Conservation (phyloP, 1,140 invertebrate species). For the Lordiphosa stackelbergi region DNA sequence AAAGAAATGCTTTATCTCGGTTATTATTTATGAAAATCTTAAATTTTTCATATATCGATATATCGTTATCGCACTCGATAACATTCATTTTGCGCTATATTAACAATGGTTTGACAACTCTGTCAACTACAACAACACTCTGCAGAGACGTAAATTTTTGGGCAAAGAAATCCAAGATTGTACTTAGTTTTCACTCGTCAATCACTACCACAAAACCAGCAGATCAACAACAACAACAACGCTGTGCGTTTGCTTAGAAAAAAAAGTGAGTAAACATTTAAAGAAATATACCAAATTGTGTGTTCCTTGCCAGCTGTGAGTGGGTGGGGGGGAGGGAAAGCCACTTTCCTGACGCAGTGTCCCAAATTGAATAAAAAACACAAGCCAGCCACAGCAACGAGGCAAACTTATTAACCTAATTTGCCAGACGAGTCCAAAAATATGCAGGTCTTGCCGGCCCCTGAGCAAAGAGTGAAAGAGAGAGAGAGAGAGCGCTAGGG, state of each 20-base stretch:
- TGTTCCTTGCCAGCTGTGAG: no score
- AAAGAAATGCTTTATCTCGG: no score
- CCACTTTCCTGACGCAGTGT: slow-evolving; percentile 4
- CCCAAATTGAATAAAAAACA: slow-evolving; percentile 1
- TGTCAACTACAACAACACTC: no score
- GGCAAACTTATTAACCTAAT: slow-evolving; percentile 4
- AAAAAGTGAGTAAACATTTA: background rate
- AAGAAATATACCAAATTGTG: no score
- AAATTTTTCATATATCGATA: no score
- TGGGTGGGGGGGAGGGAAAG: background rate
- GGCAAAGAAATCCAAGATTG: background rate
- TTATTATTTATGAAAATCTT: no score
- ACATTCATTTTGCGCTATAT: no score
- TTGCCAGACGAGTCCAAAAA: background rate
- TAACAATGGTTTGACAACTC: no score
- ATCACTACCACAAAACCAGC: background rate
- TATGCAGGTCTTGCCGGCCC: background rate
- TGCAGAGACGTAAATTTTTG: slow-evolving; percentile 1
- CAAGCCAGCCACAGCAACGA: background rate
- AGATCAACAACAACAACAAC: background rate
- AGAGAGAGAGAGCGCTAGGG: background rate
- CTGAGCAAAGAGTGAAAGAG: background rate
- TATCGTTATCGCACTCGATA: no score
- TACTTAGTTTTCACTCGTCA: slow-evolving; percentile 3
- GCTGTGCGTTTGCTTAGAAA: slow-evolving; percentile 2